phyloP scores from a whole-genome alignment of 2,888 invertebrate genomes.

The Brachyptera putata region DNA sequence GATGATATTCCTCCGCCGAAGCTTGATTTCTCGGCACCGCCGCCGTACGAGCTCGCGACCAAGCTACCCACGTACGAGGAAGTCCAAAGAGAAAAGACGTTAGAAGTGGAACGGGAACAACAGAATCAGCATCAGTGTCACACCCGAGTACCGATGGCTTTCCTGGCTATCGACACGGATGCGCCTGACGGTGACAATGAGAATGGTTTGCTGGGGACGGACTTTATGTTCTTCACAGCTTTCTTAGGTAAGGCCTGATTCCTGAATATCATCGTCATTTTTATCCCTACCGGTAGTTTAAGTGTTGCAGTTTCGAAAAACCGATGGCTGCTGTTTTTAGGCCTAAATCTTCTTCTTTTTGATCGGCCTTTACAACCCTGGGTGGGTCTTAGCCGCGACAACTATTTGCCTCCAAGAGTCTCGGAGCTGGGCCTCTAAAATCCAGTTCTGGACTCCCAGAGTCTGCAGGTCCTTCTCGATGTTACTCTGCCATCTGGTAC shows the following conservation, averaged over 20 bases:
- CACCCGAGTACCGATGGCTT: slow-evolving; percentile 53
- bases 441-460: no score
- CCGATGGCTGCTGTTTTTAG: neutral
- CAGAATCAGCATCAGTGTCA: slow-evolving; percentile 34
- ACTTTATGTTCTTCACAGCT: slow-evolving; percentile 88
- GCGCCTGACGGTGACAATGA: slow-evolving; percentile 69
- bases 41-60: slow-evolving; percentile 81
- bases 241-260: slow-evolving; percentile 74
- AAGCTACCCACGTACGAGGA: slow-evolving; percentile 90
- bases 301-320: no score
- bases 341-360: neutral
- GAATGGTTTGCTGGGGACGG: slow-evolving; percentile 81
- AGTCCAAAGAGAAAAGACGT: slow-evolving; percentile 80
- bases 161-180: slow-evolving; percentile 73
- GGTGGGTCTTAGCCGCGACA: no score
- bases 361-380: no score
- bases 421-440: no score
- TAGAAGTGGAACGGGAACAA: slow-evolving; percentile 58
- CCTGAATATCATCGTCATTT: no score
- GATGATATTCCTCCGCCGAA: slow-evolving; percentile 77
- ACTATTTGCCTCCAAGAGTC: no score
- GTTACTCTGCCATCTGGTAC: no score
- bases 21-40: slow-evolving; percentile 80
- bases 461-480: no score
- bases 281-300: neutral